Evolutionary conservation across 2,797 vertebrate species (phyloP).

Genomic region (Oreonectes daqikongensis): DNA sequence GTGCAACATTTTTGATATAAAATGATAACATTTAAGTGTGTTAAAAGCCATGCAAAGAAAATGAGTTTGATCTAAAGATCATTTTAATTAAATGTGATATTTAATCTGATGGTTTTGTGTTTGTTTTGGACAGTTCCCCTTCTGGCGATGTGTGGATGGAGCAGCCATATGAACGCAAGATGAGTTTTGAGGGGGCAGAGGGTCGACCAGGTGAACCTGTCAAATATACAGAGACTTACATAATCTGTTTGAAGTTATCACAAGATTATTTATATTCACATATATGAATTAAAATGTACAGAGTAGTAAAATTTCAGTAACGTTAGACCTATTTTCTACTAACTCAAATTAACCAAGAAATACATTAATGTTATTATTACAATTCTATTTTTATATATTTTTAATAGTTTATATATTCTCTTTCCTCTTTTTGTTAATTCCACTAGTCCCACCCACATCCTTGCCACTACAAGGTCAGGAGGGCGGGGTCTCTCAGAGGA

Average conservation of each 20-base stretch:
- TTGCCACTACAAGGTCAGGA: constrained; percentile 82
- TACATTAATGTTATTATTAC: too few species aligned
- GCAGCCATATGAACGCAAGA: constrained; percentile 75
- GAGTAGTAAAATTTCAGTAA: background rate
- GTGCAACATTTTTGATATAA: background rate
- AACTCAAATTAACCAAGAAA: too few species aligned
- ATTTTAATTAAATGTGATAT: background rate
- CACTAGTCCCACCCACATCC: constrained; percentile 83
- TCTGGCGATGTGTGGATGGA: constrained; percentile 84
- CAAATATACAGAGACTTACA: background rate
- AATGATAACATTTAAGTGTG: background rate
- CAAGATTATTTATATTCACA: background rate
- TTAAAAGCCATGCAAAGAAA: background rate
- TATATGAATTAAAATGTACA: background rate
- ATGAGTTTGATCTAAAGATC: background rate
- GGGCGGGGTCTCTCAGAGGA: constrained; percentile 77
- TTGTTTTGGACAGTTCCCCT: constrained; percentile 59
- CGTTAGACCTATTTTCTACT: too few species aligned
- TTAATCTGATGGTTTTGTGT: background rate
- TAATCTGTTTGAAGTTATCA: background rate
- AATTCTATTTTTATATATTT: too few species aligned
- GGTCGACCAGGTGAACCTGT: constrained; percentile 81
- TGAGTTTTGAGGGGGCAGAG: constrained; percentile 79
- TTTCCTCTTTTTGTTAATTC: background rate
- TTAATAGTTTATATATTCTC: background rate